Base-by-base conservation (phyloP, 2,888 invertebrate genomes). In the Dromius quadrimaculatus region DNA sequence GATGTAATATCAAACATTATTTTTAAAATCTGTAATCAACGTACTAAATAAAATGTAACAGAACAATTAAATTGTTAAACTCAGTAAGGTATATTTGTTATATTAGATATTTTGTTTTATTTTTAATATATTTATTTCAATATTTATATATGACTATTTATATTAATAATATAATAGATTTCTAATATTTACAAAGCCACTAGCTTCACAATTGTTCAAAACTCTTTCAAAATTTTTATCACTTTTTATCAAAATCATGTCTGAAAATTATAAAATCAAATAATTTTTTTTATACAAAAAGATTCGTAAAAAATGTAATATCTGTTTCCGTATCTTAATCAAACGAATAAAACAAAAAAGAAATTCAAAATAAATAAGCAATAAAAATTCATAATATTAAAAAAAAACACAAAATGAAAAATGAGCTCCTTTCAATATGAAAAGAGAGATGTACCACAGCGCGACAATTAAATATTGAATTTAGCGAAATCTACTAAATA, bases 151-250 rank as follows among this genome's bases (percentile, higher is more conserved):
- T 47, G 45, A 64, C 47, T 64, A 64, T 47, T 47, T 45, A 45
- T 64, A 45, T 45, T 64, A 64, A 64, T 64, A 65, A 47, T 65
- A 65, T 47, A 50, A 65, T 65, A 65, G 47, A 65, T 65, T 65
- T 65, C 47, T 65, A 65, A 65, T 65, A 65, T 65, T 65, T 65
- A 65, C 65, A 65, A 65, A 65, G 65, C 64, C 64, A 64, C 64
- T 64, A 22, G 47, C 65, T 47, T 65, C 65, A 64, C 34, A 64
- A 54, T 54, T 54, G 50, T 54, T 54, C 50, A 54, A 45, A 64
- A 64, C 45, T 64, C 36, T 65, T 50, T 50, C 47, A 34, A 65
- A 66, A 72, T 71, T 68, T 72, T 71, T 71, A 69, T 57, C 63
- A 71, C 64, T 66, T 61, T 68, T 72, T 71, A 43, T 63, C 28